Evolutionary conservation across 2,797 vertebrate genomes (phyloP).

Genomic region (Coilia nasus): DNA sequence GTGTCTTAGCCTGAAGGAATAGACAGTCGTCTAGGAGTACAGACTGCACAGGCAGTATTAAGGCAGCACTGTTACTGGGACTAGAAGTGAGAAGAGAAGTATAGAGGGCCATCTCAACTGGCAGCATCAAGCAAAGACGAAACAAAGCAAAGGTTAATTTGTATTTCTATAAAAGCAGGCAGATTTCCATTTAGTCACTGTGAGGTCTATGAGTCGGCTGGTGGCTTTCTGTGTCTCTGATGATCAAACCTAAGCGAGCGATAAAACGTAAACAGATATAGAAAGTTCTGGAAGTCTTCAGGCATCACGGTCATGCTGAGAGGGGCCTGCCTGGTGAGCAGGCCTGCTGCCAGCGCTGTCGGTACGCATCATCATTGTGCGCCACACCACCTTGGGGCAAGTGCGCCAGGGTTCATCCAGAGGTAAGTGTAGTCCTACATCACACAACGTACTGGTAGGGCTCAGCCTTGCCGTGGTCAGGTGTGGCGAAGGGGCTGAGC

Average conservation of each 20-base stretch:
- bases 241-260: too few species aligned
- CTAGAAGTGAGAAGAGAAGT: background rate
- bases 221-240: background rate
- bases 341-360: slow-evolving; percentile 56
- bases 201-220: background rate
- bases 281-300: slow-evolving; percentile 18
- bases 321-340: slow-evolving; percentile 37
- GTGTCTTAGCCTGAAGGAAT: background rate
- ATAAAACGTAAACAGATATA: background rate
- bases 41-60: background rate
- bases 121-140: background rate
- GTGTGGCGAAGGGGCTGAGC: slow-evolving; percentile 92
- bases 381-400: background rate
- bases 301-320: slow-evolving; percentile 1
- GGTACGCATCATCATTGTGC: slow-evolving; percentile 5
- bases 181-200: background rate
- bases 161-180: background rate
- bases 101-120: background rate
- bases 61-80: background rate
- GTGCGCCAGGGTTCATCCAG: slow-evolving; percentile 13
- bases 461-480: slow-evolving; percentile 95
- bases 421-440: slow-evolving; percentile 54
- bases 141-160: background rate
- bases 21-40: background rate
- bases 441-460: slow-evolving; percentile 97